Evolutionary conservation across 2,797 vertebrate species (phyloP).

Genomic region (Apogon talboti): DNA sequence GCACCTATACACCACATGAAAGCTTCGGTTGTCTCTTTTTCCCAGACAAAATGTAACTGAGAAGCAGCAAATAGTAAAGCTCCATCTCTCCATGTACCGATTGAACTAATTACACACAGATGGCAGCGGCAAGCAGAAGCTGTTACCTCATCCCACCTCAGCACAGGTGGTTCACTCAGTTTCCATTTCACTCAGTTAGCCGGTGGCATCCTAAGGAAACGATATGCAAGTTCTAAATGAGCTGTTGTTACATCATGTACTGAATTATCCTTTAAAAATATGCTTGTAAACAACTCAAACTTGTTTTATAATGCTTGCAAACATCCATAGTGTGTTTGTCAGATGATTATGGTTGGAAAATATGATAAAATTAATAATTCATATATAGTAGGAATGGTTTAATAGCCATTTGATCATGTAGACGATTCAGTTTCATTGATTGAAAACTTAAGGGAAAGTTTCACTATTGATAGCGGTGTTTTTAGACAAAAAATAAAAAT

Average conservation of each 20-base stretch:
- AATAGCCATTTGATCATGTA: too few species aligned
- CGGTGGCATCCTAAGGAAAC: constrained; percentile 42
- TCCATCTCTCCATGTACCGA: constrained; percentile 59
- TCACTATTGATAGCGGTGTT: not conserved
- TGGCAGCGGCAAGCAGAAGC: constrained; percentile 67
- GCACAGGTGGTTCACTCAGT: constrained; percentile 73
- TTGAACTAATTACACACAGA: constrained; percentile 77
- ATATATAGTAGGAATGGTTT: not conserved
- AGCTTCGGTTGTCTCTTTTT: constrained; percentile 1
- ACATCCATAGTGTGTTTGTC: not conserved
- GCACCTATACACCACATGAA: not conserved
- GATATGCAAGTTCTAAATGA: constrained; percentile 27
- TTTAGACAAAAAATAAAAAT: not conserved
- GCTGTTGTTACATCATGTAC: constrained; percentile 9
- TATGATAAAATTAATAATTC: constrained; percentile 1
- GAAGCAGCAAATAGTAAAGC: constrained; percentile 34
- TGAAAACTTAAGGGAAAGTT: too few species aligned
- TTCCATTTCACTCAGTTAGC: constrained; percentile 60
- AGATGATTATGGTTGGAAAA: not conserved
- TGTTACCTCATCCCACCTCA: constrained; percentile 59
- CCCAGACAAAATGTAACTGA: not conserved
- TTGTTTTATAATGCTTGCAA: too few species aligned
- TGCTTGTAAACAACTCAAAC: constrained; percentile 3
- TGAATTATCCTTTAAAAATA: constrained; percentile 20
- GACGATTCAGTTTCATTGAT: too few species aligned